phyloP scores from a whole-genome alignment of 1,140 invertebrate species.

The Psilanteris sp. region DNA sequence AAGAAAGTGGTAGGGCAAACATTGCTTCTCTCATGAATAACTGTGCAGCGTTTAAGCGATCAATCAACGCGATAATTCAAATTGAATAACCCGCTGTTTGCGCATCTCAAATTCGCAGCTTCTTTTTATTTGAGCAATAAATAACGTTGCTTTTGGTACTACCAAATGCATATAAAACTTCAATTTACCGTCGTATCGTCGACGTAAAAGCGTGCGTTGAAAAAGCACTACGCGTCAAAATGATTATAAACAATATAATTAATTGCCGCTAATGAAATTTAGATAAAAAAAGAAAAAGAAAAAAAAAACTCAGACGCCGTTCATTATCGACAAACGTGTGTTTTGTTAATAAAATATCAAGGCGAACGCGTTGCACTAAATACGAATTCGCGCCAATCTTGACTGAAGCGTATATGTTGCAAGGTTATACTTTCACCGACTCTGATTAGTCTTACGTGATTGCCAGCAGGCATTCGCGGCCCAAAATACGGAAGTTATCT shows the following conservation, averaged over 20 bases:
- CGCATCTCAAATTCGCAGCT: conserved; percentile 25
- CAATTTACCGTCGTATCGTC: too few species aligned
- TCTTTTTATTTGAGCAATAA: conserved; percentile 24
- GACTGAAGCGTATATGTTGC: conserved; percentile 58
- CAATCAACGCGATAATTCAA: conserved; percentile 49
- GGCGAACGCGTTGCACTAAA: conserved; percentile 51
- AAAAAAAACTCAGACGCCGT: conserved; percentile 7
- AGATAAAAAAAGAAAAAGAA: too few species aligned
- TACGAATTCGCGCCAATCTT: conserved; percentile 52
- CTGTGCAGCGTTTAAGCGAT: conserved; percentile 22
- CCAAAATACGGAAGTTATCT: conserved; percentile 65
- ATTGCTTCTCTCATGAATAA: conserved; percentile 36
- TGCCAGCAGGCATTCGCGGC: conserved; percentile 32
- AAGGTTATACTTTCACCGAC: conserved; percentile 66
- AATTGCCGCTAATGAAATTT: too few species aligned
- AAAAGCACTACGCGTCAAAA: too few species aligned
- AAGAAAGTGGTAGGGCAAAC: conserved; percentile 29
- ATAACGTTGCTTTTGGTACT: too few species aligned
- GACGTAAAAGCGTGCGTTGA: too few species aligned
- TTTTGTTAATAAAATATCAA: conserved; percentile 61
- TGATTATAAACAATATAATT: too few species aligned
- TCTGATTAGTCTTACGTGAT: conserved; percentile 59
- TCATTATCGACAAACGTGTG: conserved; percentile 21
- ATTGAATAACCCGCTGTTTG: conserved; percentile 34
- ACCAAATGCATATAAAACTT: too few species aligned